Percentiles rank a stretch among this genome's conserved stretches.
Conservation (phyloP, 2,888 invertebrate species). For the Cosmopolites sordidus region DNA sequence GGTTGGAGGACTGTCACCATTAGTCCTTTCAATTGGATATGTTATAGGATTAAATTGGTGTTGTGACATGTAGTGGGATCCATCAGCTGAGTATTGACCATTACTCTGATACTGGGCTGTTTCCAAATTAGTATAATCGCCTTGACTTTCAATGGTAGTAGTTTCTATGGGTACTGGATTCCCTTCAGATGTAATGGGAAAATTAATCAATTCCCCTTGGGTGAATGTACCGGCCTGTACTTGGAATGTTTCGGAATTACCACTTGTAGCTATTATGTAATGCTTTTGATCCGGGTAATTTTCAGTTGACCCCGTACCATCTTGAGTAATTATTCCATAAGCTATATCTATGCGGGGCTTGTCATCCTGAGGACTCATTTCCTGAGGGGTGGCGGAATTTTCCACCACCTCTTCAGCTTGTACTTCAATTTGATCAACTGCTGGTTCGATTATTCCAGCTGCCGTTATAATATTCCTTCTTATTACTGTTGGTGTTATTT, state of each 20-base stretch:
- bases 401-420: conserved; percentile 43
- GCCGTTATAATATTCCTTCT: conserved; percentile 43
- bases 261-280: conserved; percentile 9
- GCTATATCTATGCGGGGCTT: conserved; percentile 15
- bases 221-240: conserved; percentile 6
- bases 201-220: conserved; percentile 13
- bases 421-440: conserved; percentile 37
- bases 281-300: conserved; percentile 14
- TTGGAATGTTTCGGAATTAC: conserved; percentile 5
- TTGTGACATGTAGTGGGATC: conserved; percentile 36
- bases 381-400: conserved; percentile 25
- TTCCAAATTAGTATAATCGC: conserved; percentile 62
- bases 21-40: conserved; percentile 29
- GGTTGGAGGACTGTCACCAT: conserved; percentile 53
- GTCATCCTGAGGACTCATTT: conserved; percentile 25
- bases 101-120: conserved; percentile 51
- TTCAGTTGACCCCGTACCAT: conserved; percentile 7
- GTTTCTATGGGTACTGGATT: conserved; percentile 23
- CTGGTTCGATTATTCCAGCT: conserved; percentile 43
- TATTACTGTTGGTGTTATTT: conserved; percentile 31
- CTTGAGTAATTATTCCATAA: conserved; percentile 18
- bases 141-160: conserved; percentile 36
- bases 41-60: conserved; percentile 36
- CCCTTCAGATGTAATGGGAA: conserved; percentile 13
- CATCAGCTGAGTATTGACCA: conserved; percentile 34